Conservation (phyloP, 2,113 vertebrate genomes). For the Macquaria australasica region DNA sequence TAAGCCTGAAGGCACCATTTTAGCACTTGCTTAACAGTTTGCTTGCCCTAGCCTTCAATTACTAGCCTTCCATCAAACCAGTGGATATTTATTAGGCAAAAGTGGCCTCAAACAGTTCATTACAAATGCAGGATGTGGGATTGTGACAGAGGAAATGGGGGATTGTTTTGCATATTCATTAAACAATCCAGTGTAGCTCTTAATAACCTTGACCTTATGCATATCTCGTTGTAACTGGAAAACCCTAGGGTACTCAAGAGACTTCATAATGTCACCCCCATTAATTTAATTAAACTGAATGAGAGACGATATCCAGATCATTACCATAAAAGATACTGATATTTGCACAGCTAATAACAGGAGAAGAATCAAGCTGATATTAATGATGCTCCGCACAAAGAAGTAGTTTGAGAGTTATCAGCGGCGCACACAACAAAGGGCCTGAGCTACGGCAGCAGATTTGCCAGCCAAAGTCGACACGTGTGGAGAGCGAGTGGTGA, state of each 20-base stretch:
- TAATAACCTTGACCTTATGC: constrained; percentile 73
- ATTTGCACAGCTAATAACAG: constrained; percentile 60
- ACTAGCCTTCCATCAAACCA: constrained; percentile 64
- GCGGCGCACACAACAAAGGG: neutral
- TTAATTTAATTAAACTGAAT: constrained; percentile 55
- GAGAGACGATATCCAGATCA: constrained; percentile 40
- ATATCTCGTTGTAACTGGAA: constrained; percentile 43
- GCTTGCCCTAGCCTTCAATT: constrained; percentile 71
- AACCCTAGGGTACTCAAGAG: constrained; percentile 51
- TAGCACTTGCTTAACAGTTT: constrained; percentile 80
- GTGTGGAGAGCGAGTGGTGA: constrained; percentile 39
- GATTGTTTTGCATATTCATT: constrained; percentile 61
- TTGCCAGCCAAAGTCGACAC: constrained; percentile 18
- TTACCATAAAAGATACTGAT: constrained; percentile 56
- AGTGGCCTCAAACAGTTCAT: constrained; percentile 46
- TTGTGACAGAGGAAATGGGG: constrained; percentile 27
- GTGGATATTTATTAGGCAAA: constrained; percentile 33
- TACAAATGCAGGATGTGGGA: constrained; percentile 45
- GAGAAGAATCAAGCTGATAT: constrained; percentile 15
- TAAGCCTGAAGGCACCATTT: constrained; percentile 80
- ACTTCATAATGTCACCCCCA: constrained; percentile 55
- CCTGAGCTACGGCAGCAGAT: neutral
- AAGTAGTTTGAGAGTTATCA: constrained; percentile 8
- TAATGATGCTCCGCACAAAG: constrained; percentile 36
- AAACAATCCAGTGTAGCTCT: constrained; percentile 44